phyloP scores from a whole-genome alignment of 2,888 invertebrate species.

The Orchestes rusci region DNA sequence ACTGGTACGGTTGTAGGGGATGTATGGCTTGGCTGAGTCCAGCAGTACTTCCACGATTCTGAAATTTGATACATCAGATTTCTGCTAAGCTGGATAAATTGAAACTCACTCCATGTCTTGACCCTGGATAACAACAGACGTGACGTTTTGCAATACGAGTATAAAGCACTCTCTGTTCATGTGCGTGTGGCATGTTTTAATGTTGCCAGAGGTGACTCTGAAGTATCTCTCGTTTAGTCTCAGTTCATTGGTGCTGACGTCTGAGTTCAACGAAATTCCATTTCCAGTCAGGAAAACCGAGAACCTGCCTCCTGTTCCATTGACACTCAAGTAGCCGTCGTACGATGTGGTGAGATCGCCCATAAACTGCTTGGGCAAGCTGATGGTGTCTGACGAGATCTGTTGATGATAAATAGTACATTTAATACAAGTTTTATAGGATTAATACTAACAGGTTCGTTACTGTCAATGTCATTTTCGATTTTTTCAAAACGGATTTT shows the following conservation, averaged over 20 bases:
- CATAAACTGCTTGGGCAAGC: slow-evolving; percentile 69
- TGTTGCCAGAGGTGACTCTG: slow-evolving; percentile 43
- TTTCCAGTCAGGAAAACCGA: slow-evolving; percentile 71
- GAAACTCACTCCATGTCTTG: slow-evolving; percentile 28
- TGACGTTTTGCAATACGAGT: slow-evolving; percentile 85
- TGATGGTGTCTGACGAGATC: slow-evolving; percentile 31
- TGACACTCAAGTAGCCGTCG: slow-evolving; percentile 79
- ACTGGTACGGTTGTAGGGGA: slow-evolving; percentile 39
- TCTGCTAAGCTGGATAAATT: neutral
- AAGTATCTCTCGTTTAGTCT: slow-evolving; percentile 74
- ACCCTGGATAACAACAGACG: slow-evolving; percentile 61
- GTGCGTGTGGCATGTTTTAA: slow-evolving; percentile 42
- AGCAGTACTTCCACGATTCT: slow-evolving; percentile 64
- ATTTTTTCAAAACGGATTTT: slow-evolving; percentile 52
- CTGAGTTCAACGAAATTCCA: slow-evolving; percentile 45
- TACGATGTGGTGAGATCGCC: slow-evolving; percentile 88
- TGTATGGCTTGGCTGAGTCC: slow-evolving; percentile 66
- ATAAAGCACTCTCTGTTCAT: slow-evolving; percentile 76
- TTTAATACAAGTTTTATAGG: neutral
- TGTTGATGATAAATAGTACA: slow-evolving; percentile 6
- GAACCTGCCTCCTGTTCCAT: slow-evolving; percentile 54
- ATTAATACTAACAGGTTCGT: slow-evolving; percentile 36
- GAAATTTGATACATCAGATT: neutral
- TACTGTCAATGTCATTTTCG: slow-evolving; percentile 38
- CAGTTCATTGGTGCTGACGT: slow-evolving; percentile 36